Conservation (phyloP, 2,888 invertebrate genomes). For the Rhagium mordax region DNA sequence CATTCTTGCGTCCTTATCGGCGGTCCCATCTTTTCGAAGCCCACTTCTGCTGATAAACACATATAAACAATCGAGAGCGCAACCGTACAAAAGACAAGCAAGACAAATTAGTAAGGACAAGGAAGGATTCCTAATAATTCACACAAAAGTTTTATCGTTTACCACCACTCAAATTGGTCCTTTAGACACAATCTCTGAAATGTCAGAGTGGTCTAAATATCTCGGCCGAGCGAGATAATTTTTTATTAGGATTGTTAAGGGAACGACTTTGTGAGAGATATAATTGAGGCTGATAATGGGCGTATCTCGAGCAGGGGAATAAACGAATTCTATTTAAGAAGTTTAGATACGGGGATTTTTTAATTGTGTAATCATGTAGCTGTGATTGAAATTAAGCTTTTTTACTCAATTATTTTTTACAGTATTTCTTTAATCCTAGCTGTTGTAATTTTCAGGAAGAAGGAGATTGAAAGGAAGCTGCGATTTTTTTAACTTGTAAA, state of each 20-base stretch:
- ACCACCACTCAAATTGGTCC: conserved; percentile 28
- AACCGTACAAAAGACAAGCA: conserved; percentile 66
- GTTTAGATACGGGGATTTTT: background rate
- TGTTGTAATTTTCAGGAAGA: too few species aligned
- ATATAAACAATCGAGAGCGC: conserved; percentile 65
- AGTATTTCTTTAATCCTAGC: too few species aligned
- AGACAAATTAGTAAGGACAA: conserved; percentile 69
- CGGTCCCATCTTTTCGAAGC: conserved; percentile 63
- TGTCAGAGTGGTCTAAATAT: conserved; percentile 18
- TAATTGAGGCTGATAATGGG: background rate
- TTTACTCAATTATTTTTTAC: too few species aligned
- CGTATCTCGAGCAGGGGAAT: background rate
- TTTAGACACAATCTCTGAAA: conserved; percentile 12
- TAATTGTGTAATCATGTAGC: background rate
- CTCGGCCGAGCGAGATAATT: background rate
- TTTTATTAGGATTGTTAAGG: background rate
- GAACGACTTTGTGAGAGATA: background rate
- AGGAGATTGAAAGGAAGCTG: too few species aligned
- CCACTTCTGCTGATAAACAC: conserved; percentile 67
- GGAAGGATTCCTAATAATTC: conserved; percentile 67
- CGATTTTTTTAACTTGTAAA: too few species aligned
- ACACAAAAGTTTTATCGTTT: conserved; percentile 54
- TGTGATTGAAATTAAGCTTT: too few species aligned
- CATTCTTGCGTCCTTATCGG: conserved; percentile 63
- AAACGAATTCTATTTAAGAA: background rate